These are phyloP conservation scores for Pipistrellus pygmaeus DNA, from an alignment of 2,797 vertebrate species.

Conservation along the genomic window DNA sequence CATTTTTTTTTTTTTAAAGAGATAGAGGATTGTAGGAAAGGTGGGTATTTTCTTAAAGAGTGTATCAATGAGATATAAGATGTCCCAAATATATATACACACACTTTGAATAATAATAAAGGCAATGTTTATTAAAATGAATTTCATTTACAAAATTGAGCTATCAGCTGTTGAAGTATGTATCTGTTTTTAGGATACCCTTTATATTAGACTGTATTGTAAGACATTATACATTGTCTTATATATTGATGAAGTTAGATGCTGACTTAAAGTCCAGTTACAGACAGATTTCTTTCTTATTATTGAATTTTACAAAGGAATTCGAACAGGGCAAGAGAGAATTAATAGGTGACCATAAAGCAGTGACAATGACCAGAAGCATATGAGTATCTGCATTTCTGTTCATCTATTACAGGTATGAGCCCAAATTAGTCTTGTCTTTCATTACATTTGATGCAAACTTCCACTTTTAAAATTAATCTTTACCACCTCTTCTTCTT, in stretches of 20 bases:
- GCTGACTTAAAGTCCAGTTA: not conserved
- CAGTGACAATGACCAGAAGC: not conserved
- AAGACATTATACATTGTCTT: not conserved
- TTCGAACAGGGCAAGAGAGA: not conserved
- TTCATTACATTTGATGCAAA: not conserved
- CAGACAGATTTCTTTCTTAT: not conserved
- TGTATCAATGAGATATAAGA: not conserved
- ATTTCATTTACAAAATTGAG: too few species aligned
- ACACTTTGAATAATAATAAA: too few species aligned
- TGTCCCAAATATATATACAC: too few species aligned
- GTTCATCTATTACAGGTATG: not conserved
- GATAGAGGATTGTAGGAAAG: not conserved
- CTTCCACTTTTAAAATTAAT: conserved; percentile 19
- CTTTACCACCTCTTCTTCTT: not conserved
- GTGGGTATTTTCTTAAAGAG: conserved; percentile 5
- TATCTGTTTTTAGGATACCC: too few species aligned
- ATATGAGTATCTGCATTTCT: not conserved
- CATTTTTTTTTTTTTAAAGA: not conserved
- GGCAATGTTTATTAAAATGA: too few species aligned
- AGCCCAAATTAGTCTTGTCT: not conserved
- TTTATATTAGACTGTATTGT: not conserved
- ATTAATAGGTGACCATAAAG: not conserved
- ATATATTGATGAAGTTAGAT: conserved; percentile 12
- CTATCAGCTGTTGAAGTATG: too few species aligned
- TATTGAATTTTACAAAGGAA: not conserved